These are phyloP conservation scores for Typhlichthys eigenmanni DNA, from an alignment of 2,797 vertebrate genomes.

Conservation along the genomic window DNA sequence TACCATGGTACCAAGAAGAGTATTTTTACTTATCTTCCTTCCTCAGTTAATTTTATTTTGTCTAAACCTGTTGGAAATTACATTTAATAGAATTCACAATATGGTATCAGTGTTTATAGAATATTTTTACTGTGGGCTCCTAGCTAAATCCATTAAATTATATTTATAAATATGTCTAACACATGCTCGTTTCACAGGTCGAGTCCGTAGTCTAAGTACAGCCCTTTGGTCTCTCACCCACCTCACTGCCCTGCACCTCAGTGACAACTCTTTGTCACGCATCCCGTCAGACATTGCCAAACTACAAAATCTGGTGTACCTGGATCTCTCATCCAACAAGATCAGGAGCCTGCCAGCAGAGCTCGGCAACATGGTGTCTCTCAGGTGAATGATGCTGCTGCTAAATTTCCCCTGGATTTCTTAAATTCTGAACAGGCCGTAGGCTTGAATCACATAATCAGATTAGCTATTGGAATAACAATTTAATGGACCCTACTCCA, in stretches of 20 bases:
- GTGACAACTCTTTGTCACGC: constrained; percentile 96
- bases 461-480: no score
- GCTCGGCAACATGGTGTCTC: constrained; percentile 99
- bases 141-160: not conserved
- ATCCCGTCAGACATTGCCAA: constrained; percentile 99
- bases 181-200: constrained; percentile 73
- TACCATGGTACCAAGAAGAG: no score
- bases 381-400: constrained; percentile 81
- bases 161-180: no score
- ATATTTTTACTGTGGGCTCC: not conserved
- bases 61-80: not conserved
- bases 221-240: constrained; percentile 96
- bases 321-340: constrained; percentile 98
- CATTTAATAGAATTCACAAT: no score
- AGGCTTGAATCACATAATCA: no score
- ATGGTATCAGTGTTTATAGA: no score
- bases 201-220: constrained; percentile 94
- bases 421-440: no score
- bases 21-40: not conserved
- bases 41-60: not conserved
- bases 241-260: constrained; percentile 97
- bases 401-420: no score
- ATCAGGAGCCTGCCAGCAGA: constrained; percentile 98
- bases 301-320: constrained; percentile 97
- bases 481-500: not conserved